Conservation (phyloP, 2,113 vertebrate species). For the Coptodon bakossiorum region DNA sequence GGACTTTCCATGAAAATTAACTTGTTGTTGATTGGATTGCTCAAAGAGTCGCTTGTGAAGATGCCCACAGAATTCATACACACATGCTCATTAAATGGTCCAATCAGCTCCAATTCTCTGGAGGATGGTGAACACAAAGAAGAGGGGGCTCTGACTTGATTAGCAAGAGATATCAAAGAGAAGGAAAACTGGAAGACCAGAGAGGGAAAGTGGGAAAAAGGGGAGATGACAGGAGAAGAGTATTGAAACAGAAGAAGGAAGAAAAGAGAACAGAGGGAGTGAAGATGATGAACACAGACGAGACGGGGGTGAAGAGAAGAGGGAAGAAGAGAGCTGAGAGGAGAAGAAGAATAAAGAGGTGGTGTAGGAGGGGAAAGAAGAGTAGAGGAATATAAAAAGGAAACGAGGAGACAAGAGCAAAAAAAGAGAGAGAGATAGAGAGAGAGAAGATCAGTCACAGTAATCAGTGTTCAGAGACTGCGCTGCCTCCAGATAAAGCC, state of each 20-base stretch:
- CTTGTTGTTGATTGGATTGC: not conserved
- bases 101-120: not conserved
- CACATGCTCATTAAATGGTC: not conserved
- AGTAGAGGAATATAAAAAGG: no score
- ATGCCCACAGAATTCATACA: not conserved
- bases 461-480: not conserved
- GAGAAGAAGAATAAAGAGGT: not conserved
- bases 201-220: not conserved
- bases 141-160: not conserved
- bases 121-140: not conserved
- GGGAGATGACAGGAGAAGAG: not conserved
- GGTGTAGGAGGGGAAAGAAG: rapidly evolving
- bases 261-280: rapidly evolving
- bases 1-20: not conserved
- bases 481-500: not conserved
- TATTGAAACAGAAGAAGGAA: not conserved
- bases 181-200: not conserved
- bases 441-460: not conserved
- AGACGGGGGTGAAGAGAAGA: rapidly evolving
- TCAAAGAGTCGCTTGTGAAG: not conserved
- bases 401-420: not conserved
- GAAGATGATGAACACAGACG: not conserved
- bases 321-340: not conserved
- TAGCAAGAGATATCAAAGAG: not conserved
- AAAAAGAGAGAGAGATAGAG: no score